These are phyloP conservation scores for Spisula subtruncata DNA, from an alignment of 2,888 invertebrate species.

Conservation along the genomic window DNA sequence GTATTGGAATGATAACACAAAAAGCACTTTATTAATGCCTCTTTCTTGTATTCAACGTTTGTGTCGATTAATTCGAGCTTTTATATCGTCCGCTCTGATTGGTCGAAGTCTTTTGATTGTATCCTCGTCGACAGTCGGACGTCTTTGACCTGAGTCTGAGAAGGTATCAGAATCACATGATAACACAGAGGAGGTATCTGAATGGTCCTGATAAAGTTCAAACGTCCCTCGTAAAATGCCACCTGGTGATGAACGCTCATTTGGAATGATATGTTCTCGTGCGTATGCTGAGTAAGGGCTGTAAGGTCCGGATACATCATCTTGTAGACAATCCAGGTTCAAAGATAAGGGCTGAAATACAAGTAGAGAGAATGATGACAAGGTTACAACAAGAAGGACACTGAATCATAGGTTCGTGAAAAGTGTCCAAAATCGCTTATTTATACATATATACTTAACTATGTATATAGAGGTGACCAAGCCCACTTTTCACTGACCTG, in stretches of 20 bases:
- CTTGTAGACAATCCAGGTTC: conserved; percentile 65
- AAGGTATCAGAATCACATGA: conserved; percentile 72
- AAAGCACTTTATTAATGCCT: conserved; percentile 20
- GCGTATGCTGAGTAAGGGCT: conserved; percentile 79
- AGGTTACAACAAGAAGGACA: no score
- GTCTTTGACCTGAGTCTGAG: conserved; percentile 55
- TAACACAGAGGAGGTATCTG: conserved; percentile 68
- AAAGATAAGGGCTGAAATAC: conserved; percentile 61
- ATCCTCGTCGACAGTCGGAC: conserved; percentile 57
- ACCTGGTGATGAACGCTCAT: conserved; percentile 69
- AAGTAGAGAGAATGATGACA: neutral
- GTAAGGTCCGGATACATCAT: conserved; percentile 68
- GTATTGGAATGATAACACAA: conserved; percentile 1
- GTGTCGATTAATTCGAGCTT: conserved; percentile 67
- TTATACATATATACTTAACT: no score
- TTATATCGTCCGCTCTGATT: conserved; percentile 73
- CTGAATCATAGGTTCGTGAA: no score
- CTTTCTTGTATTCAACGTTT: conserved; percentile 55
- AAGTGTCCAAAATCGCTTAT: no score
- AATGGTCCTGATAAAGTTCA: conserved; percentile 71
- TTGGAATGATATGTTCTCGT: conserved; percentile 75
- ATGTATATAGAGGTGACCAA: no score
- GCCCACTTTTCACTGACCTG: no score
- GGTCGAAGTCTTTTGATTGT: conserved; percentile 70
- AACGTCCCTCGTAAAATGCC: conserved; percentile 73